Base-by-base conservation (phyloP, 2,797 vertebrate species). In the Sciurus vulgaris region DNA sequence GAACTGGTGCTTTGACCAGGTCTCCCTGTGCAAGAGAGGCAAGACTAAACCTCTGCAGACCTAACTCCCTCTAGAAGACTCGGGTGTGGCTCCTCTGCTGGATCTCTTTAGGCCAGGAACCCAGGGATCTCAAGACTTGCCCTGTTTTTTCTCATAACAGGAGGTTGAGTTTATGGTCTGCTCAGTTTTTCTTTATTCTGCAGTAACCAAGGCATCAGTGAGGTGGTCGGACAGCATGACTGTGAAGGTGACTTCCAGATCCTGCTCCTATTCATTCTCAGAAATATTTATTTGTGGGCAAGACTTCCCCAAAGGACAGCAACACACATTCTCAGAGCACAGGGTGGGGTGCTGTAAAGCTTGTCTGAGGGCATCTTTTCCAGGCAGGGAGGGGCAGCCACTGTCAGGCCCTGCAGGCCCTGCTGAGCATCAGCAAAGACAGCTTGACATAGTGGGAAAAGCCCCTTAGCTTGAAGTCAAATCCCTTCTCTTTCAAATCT, bases 401-500 rank as follows among this genome's bases (percentile, higher is more conserved):
- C 18, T 65, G 28, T 30, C 54, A 10, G 83, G 47, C 47, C 86
- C 61, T 95, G 86, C 10, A 3, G n/a, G 20, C 59, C 72, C 33
- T 51, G 35, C 41, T 76, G 33, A 26, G 38, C 13, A 0, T 96
- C 91, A 94, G 14, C 69, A 82, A 51, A 81, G 89, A 73, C 30
- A 81, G 24, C 33, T 74, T 89, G 92, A 65, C 70, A 77, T 30
- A 5, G 33, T 54, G 22, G 56, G 61, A 96, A 97, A 97, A 95
- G 95, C 67, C 96, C 94, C 72, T 97, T 67, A 14, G 33, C 74
- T 94, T 87, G 67, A 49, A 95, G 69, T 76, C 95, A 96, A 38
- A 41, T 87, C 18, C 61, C 59, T 86, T 79, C 65, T 94, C 93
- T 89, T 76, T 59, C 28, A 82, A 83, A 77, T 94, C 88, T 94